phyloP scores from a whole-genome alignment of 2,797 vertebrate genomes.

The Aythya fuligula region DNA sequence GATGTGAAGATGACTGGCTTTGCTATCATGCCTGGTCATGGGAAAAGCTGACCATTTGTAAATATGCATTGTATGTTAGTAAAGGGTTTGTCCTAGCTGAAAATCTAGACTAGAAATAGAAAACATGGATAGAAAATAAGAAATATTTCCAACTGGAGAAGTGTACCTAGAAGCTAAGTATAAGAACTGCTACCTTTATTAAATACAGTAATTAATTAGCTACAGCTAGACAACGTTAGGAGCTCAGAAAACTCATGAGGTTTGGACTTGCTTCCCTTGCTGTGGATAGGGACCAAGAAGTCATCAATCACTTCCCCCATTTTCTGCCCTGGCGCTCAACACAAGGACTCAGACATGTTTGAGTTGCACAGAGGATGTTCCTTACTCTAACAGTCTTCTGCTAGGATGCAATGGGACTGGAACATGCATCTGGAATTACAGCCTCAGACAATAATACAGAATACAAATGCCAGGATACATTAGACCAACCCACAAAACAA shows the following conservation, averaged over 20 bases:
- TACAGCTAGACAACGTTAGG: no score
- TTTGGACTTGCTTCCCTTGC: background rate
- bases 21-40: background rate
- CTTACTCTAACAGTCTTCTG: background rate
- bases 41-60: background rate
- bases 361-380: background rate
- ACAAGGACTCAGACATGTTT: accelerated
- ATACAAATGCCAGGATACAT: background rate
- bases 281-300: background rate
- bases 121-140: background rate
- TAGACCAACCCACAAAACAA: background rate
- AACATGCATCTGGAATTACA: background rate
- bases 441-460: accelerated
- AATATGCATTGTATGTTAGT: accelerated
- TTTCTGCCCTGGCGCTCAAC: background rate
- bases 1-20: background rate
- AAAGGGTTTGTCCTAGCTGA: background rate
- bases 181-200: background rate
- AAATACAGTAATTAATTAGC: background rate
- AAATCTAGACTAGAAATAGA: background rate
- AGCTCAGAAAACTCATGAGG: background rate
- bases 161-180: background rate
- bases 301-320: background rate
- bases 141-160: background rate
- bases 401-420: background rate